Evolutionary conservation across 1,140 invertebrate genomes (phyloP).

Genomic region (Euschistus heros): DNA sequence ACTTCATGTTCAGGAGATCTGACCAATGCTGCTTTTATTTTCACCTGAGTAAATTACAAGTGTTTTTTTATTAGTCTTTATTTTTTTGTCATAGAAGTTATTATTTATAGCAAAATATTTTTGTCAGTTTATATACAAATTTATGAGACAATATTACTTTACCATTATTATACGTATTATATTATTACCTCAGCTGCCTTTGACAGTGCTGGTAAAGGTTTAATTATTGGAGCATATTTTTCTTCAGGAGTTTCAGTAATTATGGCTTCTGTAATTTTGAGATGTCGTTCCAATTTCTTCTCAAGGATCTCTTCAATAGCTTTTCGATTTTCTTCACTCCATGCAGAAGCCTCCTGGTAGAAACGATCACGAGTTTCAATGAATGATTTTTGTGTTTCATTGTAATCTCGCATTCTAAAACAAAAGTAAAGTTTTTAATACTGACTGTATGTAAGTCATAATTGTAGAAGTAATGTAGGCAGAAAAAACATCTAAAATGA

Average conservation of each 20-base stretch:
- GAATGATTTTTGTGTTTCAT: neutral
- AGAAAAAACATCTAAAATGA: too few species aligned
- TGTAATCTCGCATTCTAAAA: neutral
- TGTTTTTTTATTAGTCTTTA: too few species aligned
- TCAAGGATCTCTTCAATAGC: neutral
- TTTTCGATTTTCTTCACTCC: neutral
- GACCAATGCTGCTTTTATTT: slow-evolving; percentile 35
- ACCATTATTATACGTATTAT: too few species aligned
- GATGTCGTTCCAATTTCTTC: slow-evolving; percentile 4
- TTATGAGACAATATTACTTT: too few species aligned
- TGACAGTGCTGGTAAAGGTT: neutral
- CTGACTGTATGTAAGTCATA: too few species aligned
- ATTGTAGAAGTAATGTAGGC: too few species aligned
- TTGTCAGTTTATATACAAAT: too few species aligned
- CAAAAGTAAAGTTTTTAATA: too few species aligned
- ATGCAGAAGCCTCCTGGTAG: neutral
- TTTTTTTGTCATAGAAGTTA: too few species aligned
- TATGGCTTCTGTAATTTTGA: slow-evolving; percentile 13
- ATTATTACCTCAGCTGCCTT: neutral
- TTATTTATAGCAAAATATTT: too few species aligned
- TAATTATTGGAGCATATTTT: neutral
- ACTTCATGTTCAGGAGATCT: slow-evolving; percentile 38
- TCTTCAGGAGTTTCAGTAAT: slow-evolving; percentile 8
- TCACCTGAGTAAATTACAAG: slow-evolving; percentile 33
- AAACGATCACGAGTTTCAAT: neutral